phyloP scores from a whole-genome alignment of 2,113 vertebrate genomes.

The Xiphorhynchus elegans region DNA sequence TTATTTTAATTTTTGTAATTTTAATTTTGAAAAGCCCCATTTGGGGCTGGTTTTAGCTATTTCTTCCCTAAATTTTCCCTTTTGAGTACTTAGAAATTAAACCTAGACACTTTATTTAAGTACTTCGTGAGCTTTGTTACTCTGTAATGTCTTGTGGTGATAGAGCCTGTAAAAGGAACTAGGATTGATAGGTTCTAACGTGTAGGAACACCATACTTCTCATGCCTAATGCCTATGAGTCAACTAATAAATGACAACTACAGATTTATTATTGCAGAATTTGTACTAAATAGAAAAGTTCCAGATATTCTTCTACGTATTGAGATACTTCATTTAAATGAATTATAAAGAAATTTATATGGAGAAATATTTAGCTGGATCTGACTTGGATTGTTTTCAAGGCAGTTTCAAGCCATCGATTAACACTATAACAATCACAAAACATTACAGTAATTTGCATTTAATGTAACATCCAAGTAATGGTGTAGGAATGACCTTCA shows the following conservation, averaged over 20 bases:
- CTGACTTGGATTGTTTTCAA: constrained; percentile 68
- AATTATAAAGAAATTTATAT: constrained; percentile 72
- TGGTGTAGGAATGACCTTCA: constrained; percentile 46
- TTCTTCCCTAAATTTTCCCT: constrained; percentile 72
- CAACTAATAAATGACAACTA: constrained; percentile 73
- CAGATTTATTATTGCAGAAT: constrained; percentile 77
- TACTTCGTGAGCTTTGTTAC: constrained; percentile 79
- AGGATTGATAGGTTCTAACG: constrained; percentile 73
- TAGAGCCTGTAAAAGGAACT: constrained; percentile 75
- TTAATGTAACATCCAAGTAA: constrained; percentile 59
- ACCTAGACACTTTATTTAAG: constrained; percentile 82
- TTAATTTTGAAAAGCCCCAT: constrained; percentile 63
- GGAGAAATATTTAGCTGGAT: constrained; percentile 71
- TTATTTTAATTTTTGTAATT: constrained; percentile 79
- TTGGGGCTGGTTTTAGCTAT: constrained; percentile 72
- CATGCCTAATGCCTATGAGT: constrained; percentile 68
- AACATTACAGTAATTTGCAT: constrained; percentile 74
- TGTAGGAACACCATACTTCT: constrained; percentile 70
- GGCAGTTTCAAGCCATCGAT: constrained; percentile 66
- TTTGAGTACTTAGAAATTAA: constrained; percentile 78
- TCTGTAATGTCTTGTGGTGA: constrained; percentile 78
- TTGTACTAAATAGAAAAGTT: constrained; percentile 74
- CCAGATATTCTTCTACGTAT: constrained; percentile 75
- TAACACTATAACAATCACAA: constrained; percentile 80
- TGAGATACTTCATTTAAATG: constrained; percentile 74